Evolutionary conservation across 2,797 vertebrate species (phyloP), one percentile per base, ranked within the genome.

Genomic region (Phalanger gymnotis): DNA sequence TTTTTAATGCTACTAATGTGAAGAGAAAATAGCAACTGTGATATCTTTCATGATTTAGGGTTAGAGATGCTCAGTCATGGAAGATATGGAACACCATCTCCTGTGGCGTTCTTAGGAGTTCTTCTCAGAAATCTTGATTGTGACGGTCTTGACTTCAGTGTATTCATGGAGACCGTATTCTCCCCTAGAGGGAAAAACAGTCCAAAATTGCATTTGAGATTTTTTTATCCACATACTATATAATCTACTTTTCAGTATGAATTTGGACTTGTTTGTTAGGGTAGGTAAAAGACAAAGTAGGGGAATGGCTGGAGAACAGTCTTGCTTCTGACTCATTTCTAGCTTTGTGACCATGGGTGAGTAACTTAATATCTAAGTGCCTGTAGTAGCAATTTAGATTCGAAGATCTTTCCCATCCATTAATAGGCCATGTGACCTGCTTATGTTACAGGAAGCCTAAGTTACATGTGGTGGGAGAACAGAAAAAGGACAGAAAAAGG

Each of bases 131-230:
- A 99, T 99, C 99, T 99, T 99, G 97, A 99, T 98, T 54, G 99
- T 99, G 95, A 99, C 99, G 0, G 99, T 99, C 97, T 99, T 99
- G 96, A 99, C 97, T 97, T 99, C 99, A n/a, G 99, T 99, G 94
- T 99, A 99, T 97, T 99, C 99, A 34, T 99, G 99, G 95, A 99
- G 97, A 93, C 99, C 99, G 1, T 99, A 99, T 98, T 99, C 99
- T 94, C 99, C 99, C 98, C 99, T 99, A 97, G 90, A 98, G 92
- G 9, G 97, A 93, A 19, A 98, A 92, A 98, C 66, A 96, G 90
- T 51, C 13, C 90, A 25, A 96, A 87, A 95, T 61, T 94, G 94
- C 66, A 87, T 93, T 97, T 34, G 16, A 73, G 94, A 97, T 73
- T 87, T 0, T 81, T 95, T 51, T 96, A 40, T 40, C 94, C 51